Evolutionary conservation across 2,888 invertebrate genomes (phyloP), one percentile per base, ranked within the genome.

Genomic region (Trissonchulus latispiculum): DNA sequence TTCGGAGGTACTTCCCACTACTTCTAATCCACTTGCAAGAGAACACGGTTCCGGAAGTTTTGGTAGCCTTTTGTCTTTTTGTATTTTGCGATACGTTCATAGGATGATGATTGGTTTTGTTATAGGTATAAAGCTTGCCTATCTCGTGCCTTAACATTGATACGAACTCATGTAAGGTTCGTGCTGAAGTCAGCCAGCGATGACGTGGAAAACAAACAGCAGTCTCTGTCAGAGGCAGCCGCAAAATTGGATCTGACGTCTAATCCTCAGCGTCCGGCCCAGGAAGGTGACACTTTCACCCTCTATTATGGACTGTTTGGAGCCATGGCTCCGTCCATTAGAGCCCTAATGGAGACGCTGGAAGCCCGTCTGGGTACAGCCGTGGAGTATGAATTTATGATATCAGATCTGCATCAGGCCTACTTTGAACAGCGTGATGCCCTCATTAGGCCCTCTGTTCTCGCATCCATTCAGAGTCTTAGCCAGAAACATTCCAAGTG

Each of bases 261-360:
- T 23, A 8, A 64, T 8, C 66, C 66, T 8, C 66, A 29, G 28
- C 31, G 15, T 18, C 32, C 31, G 8, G 8, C 31, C 28, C 66
- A n/a, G 15, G 33, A n/a, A 32, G 85, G 85, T 74, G 84, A 85
- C 78, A 36, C 91, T 89, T 86, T 93, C 90, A 68, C 89, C 88
- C 48, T 95, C 64, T 86, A 93, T 81, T 97, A 96, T 81, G 95
- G 95, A 0, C 93, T 94, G 85, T 97, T 96, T 83, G 92, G 95
- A 83, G 90, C 92, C 0, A 90, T 92, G n/a, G 90, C 95, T 0
- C 89, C 90, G 0, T 91, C 92, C 82, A 87, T 95, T 0, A 90
- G 89, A 79, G 88, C 89, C 74, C 88, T 96, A 8, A 90, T 95
- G 64, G 88, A 89, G 75, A 89, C 93, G 79, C 87, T 96, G 35